phyloP scores from a whole-genome alignment of 1,140 invertebrate species.

The Onthophagus taurus region DNA sequence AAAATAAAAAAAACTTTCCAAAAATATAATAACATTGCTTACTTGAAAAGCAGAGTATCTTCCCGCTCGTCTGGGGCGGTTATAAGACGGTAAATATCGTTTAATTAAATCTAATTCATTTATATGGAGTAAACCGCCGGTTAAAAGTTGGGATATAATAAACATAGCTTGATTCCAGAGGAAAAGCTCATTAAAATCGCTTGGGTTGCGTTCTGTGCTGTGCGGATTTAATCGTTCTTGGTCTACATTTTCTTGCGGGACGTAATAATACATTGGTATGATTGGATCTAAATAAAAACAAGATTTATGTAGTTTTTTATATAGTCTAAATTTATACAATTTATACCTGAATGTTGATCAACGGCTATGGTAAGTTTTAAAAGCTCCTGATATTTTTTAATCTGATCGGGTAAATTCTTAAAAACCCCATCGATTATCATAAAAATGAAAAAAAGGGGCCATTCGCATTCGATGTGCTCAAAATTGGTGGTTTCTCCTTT shows the following conservation, averaged over 20 bases:
- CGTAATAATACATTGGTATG: conserved; percentile 79
- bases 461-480: conserved; percentile 94
- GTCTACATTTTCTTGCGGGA: conserved; percentile 72
- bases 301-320: background rate
- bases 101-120: conserved; percentile 94
- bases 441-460: conserved; percentile 92
- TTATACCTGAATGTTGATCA: conserved; percentile 70
- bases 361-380: conserved; percentile 60
- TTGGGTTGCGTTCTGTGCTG: conserved; percentile 52
- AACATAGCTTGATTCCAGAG: conserved; percentile 93
- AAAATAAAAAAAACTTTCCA: conserved; percentile 12
- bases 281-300: conserved; percentile 56
- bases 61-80: conserved; percentile 79
- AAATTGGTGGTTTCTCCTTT: conserved; percentile 74
- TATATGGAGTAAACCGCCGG: conserved; percentile 79
- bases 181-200: conserved; percentile 52
- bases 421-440: conserved; percentile 95
- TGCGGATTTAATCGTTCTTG: conserved; percentile 64
- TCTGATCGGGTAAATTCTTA: conserved; percentile 79
- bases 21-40: conserved; percentile 25
- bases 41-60: conserved; percentile 97
- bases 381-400: conserved; percentile 82
- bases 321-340: too few species aligned
- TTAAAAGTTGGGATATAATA: conserved; percentile 84
- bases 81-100: conserved; percentile 91